A percentile compares a stretch with the other conserved stretches of the same genome.
phyloP scores from a whole-genome alignment of 2,113 vertebrate species.

The Dipodomys merriami region DNA sequence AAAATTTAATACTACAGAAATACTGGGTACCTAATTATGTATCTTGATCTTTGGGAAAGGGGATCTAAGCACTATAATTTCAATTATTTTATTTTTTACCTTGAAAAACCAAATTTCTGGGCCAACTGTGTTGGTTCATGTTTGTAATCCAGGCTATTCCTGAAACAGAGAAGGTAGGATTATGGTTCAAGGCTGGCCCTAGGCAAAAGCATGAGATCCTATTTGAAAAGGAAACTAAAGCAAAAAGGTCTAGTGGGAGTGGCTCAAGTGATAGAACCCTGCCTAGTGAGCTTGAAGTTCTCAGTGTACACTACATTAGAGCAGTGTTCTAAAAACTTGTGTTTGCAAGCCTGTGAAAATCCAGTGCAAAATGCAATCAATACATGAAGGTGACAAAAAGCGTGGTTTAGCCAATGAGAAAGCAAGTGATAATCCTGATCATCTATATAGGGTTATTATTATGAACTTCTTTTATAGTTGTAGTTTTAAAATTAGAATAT shows the following conservation, averaged over 20 bases:
- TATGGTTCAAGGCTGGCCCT: no score
- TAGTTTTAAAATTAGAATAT: slow-evolving; percentile 6
- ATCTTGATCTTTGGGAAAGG: neutral
- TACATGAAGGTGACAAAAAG: slow-evolving; percentile 24
- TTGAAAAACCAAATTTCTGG: slow-evolving; percentile 3
- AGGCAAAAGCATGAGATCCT: no score
- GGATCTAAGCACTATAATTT: neutral
- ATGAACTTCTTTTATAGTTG: neutral
- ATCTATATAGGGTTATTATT: neutral
- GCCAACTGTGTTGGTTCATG: no score
- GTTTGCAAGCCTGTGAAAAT: neutral
- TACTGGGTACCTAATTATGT: neutral
- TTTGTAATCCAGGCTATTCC: no score
- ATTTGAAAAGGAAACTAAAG: no score
- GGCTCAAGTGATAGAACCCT: no score
- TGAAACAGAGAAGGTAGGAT: no score
- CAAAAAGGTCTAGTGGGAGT: no score
- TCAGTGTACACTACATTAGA: neutral
- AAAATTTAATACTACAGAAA: slow-evolving; percentile 52
- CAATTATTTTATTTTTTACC: neutral
- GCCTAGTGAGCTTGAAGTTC: no score
- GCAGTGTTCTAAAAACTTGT: neutral
- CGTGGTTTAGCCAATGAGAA: neutral
- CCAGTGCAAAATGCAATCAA: slow-evolving; percentile 34
- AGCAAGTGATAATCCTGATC: slow-evolving; percentile 2